Evolutionary conservation across 1,140 invertebrate genomes (phyloP), one percentile per base, ranked within the genome.

Genomic region (Pissodes strobi): DNA sequence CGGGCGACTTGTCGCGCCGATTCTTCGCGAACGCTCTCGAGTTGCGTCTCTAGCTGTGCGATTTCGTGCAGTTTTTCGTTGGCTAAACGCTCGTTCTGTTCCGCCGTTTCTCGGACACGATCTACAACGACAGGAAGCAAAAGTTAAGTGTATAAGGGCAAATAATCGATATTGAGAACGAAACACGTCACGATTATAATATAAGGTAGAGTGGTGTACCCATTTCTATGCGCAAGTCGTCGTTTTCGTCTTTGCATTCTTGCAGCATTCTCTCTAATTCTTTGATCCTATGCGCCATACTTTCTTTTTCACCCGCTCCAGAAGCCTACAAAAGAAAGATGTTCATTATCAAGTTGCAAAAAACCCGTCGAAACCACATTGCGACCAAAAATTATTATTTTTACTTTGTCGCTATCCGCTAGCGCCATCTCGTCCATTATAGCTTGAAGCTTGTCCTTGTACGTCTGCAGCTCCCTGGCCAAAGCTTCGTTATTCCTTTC

Each of bases 11-110:
- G 88, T 43, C 89, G 80, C 0, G 88, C 87, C 0, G 87, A 87
- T 68, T 91, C 88, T 49, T 89, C 87, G 2, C 89, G 77, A 6
- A 88, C 79, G 21, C 83, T 82, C 57, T 90, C 88, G 37, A 90
- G 73, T 70, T 89, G 87, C 0, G 85, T 83, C 12, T 83, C 83
- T 0, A 90, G 74, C 66, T 88, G 86, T 2, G 78, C 74, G 18
- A 82, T 79, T 73, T 85, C 82, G 55, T 85, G 83, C 69, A 82
- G 76, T 74, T 83, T 84, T 70, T 82, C 80, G 56, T 84, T 80
- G 3, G 81, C 69, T 4, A 79, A 74, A 58, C 79, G 80, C 27
- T 84, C 83, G 12, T 78, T 82, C 46, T 85, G 82, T 0, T 86
- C 67, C 12, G 83, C 81, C 0, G 79, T 75, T 57, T 79, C 82